Conservation (phyloP, 2,888 invertebrate species). For the Nomada fabriciana region DNA sequence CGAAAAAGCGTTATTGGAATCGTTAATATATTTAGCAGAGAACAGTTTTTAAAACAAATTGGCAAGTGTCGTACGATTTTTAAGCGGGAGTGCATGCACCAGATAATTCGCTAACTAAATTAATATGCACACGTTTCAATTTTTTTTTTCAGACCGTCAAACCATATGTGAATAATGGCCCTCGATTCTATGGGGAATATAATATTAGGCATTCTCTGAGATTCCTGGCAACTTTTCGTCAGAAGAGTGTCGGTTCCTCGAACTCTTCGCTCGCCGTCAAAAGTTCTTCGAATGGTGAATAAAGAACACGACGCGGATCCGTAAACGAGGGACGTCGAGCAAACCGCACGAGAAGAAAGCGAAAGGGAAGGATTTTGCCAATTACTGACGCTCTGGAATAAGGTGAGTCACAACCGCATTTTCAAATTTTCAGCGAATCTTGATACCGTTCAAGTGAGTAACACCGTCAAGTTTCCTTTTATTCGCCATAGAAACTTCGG, state of each 20-base stretch:
- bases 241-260: slow-evolving; percentile 34
- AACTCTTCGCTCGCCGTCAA: slow-evolving; percentile 26
- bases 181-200: slow-evolving; percentile 50
- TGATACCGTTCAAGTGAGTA: not conserved
- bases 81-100: no score
- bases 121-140: slow-evolving; percentile 1
- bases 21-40: no score
- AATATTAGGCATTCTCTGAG: slow-evolving; percentile 36
- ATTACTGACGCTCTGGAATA: slow-evolving; percentile 58
- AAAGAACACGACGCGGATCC: slow-evolving; percentile 29
- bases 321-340: slow-evolving; percentile 33
- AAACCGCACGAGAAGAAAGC: slow-evolving; percentile 40
- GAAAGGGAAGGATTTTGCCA: slow-evolving; percentile 42
- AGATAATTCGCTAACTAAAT: not conserved
- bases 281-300: slow-evolving; percentile 48
- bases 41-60: no score
- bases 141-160: slow-evolving; percentile 58
- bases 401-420: slow-evolving; percentile 38
- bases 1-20: no score
- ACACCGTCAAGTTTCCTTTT: not conserved
- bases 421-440: slow-evolving; percentile 30
- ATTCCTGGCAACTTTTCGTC: not conserved
- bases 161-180: slow-evolving; percentile 50
- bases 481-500: not conserved
- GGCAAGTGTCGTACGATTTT: no score